Evolutionary conservation across 1,140 invertebrate species (phyloP).

Genomic region (Semibalanus balanoides): DNA sequence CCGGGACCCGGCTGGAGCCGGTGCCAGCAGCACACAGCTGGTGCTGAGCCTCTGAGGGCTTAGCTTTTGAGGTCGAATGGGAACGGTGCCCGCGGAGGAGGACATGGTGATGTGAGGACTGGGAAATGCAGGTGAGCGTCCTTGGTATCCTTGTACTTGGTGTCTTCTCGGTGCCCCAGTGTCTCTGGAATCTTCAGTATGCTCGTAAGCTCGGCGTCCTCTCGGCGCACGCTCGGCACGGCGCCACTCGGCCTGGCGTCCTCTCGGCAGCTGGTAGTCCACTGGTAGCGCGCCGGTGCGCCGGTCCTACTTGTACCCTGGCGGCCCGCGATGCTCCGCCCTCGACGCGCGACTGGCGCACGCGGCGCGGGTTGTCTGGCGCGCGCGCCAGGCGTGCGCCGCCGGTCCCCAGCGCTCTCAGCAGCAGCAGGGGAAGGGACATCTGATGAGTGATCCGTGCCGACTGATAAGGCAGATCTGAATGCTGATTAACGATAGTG

Average conservation of each 20-base stretch:
- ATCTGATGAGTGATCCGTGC: too few species aligned
- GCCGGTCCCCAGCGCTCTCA: too few species aligned
- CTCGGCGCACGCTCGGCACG: constrained; percentile 16
- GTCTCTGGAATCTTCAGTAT: too few species aligned
- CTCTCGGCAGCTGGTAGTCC: constrained; percentile 11
- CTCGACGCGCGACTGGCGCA: too few species aligned
- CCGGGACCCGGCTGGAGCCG: constrained; percentile 13
- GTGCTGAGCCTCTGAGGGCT: constrained; percentile 18
- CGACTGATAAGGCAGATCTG: too few species aligned
- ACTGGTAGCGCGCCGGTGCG: constrained; percentile 1
- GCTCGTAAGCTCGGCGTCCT: constrained; percentile 14
- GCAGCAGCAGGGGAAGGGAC: too few species aligned
- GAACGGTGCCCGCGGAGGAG: constrained; percentile 16
- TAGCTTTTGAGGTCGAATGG: constrained; percentile 20
- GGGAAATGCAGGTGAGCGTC: background rate
- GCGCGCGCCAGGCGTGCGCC: background rate
- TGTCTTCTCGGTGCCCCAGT: constrained; percentile 2
- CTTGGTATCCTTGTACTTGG: constrained; percentile 6
- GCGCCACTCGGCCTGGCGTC: constrained; percentile 5
- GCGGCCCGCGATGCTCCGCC: background rate
- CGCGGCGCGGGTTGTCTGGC: background rate
- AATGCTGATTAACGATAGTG: too few species aligned
- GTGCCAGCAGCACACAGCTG: constrained; percentile 12
- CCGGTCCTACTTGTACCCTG: constrained; percentile 2
- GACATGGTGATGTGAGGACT: constrained; percentile 18